These are phyloP conservation scores for Tragopan temminckii DNA, from an alignment of 2,797 vertebrate species.

Conservation along the genomic window DNA sequence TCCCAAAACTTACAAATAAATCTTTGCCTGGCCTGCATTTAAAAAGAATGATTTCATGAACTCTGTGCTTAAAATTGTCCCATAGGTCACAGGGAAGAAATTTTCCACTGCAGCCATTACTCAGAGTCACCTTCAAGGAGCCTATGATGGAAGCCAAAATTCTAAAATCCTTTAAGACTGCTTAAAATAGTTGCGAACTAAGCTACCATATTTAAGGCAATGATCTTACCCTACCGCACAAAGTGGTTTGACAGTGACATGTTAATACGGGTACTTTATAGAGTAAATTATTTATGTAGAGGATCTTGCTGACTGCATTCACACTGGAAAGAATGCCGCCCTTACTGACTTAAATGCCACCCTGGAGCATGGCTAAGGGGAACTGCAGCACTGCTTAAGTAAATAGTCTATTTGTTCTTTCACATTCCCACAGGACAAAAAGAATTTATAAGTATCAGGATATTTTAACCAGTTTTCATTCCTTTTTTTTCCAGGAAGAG, in stretches of 20 bases:
- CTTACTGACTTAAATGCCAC: conserved; percentile 49
- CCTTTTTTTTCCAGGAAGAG: not conserved
- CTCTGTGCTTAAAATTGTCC: conserved; percentile 14
- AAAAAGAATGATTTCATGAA: not conserved
- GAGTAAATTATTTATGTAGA: conserved; percentile 59
- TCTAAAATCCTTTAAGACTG: conserved; percentile 29
- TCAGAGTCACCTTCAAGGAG: not conserved
- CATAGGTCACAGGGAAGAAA: conserved; percentile 11
- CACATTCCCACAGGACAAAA: conserved; percentile 33
- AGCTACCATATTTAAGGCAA: conserved; percentile 45
- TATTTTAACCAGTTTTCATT: not conserved
- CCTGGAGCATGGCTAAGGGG: conserved; percentile 13
- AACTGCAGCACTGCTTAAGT: conserved; percentile 36
- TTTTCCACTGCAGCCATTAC: not conserved
- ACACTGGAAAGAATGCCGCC: conserved; percentile 33
- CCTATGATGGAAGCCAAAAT: conserved; percentile 1
- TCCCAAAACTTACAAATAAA: conserved; percentile 38
- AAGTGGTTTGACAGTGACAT: not conserved
- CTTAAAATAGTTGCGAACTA: conserved; percentile 46
- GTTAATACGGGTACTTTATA: conserved; percentile 33
- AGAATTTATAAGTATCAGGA: not conserved
- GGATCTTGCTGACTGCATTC: conserved; percentile 43
- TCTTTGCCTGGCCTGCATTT: not conserved
- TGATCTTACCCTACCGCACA: not conserved
- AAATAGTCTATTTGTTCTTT: conserved; percentile 44